Base-by-base conservation (phyloP, 2,797 vertebrate genomes). In the Catostomus latipinnis region DNA sequence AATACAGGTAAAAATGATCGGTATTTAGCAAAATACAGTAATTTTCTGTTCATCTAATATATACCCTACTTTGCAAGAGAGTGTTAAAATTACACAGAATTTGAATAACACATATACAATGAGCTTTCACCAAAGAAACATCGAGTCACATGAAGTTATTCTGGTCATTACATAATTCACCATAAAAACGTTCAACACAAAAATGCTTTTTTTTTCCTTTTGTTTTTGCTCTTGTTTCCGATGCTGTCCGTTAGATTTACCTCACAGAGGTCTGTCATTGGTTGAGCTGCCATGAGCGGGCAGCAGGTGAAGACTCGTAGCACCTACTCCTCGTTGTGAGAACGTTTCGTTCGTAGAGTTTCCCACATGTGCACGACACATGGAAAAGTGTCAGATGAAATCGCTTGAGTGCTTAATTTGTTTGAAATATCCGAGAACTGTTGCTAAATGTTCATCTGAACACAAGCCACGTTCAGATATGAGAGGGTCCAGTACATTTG, bases 21-120 rank as follows among this genome's bases (percentile, higher is more conserved):
- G 81, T 79, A 93, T 94, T 93, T 94, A 94, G 92, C 92, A 94
- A 94, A 94, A 94, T 95, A 94, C 93, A 84, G 79, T 85, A 84
- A 91, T 93, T 86, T 86, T 85, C 91, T 84, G 87, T 88, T 88
- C 86, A 92, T 92, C 90, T 93, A 94, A 93, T 94, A 94, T 87
- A 87, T 92, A 92, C 86, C 93, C 90, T 94, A 94, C 89, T 91
- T 88, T 91, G 91, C 88, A 90, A 91, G 91, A 93, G 92, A 89
- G 87, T 72, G 77, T 85, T 86, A 84, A 82, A 86, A 87, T 86
- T 81, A 85, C 88, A 88, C 67, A 75, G 57, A 82, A 88, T 89
- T 90, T 74, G 50, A 91, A 91, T 88, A 92, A 93, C 90, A 92
- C 90, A 86, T 91, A 91, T 91, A 93, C 91, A 93, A 87, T 88